Percentiles rank a stretch among this genome's conserved stretches.
These are phyloP conservation scores for Rhinolophus sinicus DNA, from an alignment of 2,113 vertebrate genomes.

Conservation along the genomic window DNA sequence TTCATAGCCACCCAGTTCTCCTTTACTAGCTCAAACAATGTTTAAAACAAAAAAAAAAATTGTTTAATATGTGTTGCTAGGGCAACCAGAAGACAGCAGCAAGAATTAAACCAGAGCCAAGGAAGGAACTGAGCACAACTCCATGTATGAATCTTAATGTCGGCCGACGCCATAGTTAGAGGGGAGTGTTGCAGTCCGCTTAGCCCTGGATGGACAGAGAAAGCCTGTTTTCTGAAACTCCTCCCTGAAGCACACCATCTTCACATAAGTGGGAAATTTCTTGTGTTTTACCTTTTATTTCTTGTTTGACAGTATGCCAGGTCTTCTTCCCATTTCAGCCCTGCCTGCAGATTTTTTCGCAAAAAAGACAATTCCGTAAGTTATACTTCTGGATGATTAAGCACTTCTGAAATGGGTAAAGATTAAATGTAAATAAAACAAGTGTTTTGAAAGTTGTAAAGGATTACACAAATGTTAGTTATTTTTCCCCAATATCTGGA, in stretches of 20 bases:
- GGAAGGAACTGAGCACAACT: neutral
- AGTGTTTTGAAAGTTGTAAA: neutral
- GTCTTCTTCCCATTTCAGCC: neutral
- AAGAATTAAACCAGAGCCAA: neutral
- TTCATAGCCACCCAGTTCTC: neutral
- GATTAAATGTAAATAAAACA: neutral
- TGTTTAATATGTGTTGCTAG: constrained; percentile 61
- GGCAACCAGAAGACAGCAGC: constrained; percentile 64
- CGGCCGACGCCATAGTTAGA: constrained; percentile 14
- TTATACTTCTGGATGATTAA: neutral
- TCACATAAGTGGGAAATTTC: neutral
- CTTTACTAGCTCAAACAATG: constrained; percentile 38
- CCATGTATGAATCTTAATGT: neutral
- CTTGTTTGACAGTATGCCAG: neutral
- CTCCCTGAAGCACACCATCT: neutral
- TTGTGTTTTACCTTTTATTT: constrained; percentile 6
- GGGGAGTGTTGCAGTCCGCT: neutral
- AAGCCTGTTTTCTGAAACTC: neutral
- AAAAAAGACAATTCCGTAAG: neutral
- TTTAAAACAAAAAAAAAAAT: constrained; percentile 56
- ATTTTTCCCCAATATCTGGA: neutral
- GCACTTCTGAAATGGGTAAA: neutral
- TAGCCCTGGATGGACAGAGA: neutral
- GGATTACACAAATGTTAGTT: neutral
- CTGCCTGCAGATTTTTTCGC: neutral